Base-by-base conservation (phyloP, 2,797 vertebrate species). In the Nannoperca obscura region DNA sequence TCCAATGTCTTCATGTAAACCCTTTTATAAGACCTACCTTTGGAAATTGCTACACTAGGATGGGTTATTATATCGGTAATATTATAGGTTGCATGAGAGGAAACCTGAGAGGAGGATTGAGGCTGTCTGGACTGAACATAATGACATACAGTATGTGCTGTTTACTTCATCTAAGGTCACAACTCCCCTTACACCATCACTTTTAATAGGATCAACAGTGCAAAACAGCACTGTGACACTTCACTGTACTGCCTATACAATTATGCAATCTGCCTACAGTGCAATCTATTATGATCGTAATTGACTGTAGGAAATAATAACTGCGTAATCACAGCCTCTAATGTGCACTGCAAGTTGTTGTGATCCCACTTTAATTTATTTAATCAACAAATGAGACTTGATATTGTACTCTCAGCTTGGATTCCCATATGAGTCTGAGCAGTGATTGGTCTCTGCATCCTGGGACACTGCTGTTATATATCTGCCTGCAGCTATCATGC, bases 301-400 rank as follows among this genome's bases (percentile, higher is more conserved):
- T 74, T 83, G 86, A 85, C 81, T 76, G 55, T 82, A 87, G 87
- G 65, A 78, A 77, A 88, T 69, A 86, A 78, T 70, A 84, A 80
- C 3, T 0, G 71, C 17, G 17, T 82, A 82, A 91, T 90, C 85
- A 86, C 71, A 40, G 63, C 49, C 80, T 84, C 83, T 88, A 72
- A 84, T 78, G 70, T 32, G 77, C 83, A 79, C 74, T 69, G 85
- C 64, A 82, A 73, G 76, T 87, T 83, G 87, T 74, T 77, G 78
- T 81, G 86, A 87, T 90, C 80, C 74, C 65, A 62, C 55, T 84
- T 83, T 86, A 72, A 89, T 90, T 84, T 85, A 83, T 78, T 88
- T 83, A 78, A 89, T 86, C 73, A 85, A 89, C 81, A 84, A 77
- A 80, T 60, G 6, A 70, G 74, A 81, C 34, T 76, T 64, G 66